Percentiles rank a stretch among this genome's conserved stretches.
Evolutionary conservation across 1,140 invertebrate genomes (phyloP).

Genomic region (Hermetia illucens): DNA sequence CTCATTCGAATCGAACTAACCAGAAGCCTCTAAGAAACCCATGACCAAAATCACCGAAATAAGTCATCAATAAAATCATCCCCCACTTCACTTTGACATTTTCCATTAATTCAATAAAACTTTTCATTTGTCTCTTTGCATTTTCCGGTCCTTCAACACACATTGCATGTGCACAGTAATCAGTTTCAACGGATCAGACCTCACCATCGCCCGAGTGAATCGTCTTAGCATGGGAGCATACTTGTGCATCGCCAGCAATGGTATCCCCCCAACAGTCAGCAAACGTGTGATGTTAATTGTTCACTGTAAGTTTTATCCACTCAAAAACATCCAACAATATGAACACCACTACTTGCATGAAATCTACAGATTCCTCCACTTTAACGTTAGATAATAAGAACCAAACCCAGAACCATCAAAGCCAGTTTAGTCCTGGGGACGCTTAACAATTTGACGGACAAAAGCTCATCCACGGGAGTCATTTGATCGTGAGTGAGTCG

Average conservation of each 20-base stretch:
- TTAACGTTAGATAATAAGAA: neutral
- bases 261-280: constrained; percentile 73
- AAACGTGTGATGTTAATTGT: constrained; percentile 76
- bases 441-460: too few species aligned
- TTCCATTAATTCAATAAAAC: too few species aligned
- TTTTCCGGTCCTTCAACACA: constrained; percentile 9
- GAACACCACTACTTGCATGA: neutral
- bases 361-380: neutral
- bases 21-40: too few species aligned
- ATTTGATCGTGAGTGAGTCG: neutral
- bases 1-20: too few species aligned
- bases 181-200: constrained; percentile 49
- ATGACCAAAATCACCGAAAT: too few species aligned
- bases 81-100: too few species aligned
- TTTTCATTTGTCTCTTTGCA: constrained; percentile 11
- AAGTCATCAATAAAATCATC: too few species aligned
- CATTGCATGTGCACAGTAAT: constrained; percentile 34
- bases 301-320: constrained; percentile 78
- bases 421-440: neutral
- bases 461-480: too few species aligned
- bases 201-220: constrained; percentile 69
- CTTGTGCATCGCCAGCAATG: constrained; percentile 74
- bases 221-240: constrained; percentile 83
- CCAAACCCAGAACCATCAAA: too few species aligned
- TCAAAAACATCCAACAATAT: too few species aligned